Evolutionary conservation across 2,113 vertebrate species (phyloP).

Genomic region (Trematocara zebra): DNA sequence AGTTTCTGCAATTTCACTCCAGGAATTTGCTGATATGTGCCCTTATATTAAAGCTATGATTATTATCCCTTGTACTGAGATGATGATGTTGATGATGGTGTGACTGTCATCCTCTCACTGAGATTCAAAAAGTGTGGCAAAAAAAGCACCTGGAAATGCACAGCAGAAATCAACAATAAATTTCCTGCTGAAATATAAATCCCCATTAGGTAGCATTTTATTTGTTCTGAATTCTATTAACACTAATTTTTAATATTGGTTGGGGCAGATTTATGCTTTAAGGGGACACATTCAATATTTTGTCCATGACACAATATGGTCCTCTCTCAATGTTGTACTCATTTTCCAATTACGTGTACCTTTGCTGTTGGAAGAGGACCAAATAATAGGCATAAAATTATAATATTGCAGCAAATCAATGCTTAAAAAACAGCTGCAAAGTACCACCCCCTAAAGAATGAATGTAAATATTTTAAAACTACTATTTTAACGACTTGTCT

Average conservation of each 20-base stretch:
- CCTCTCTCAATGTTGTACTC: neutral
- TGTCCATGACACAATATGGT: rapidly evolving
- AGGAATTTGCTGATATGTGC: neutral
- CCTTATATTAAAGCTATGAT: neutral
- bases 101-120: neutral
- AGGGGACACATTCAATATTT: neutral
- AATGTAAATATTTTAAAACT: neutral
- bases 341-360: neutral
- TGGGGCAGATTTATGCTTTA: neutral
- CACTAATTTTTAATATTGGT: rapidly evolving
- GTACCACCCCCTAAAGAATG: rapidly evolving
- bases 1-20: neutral
- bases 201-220: rapidly evolving
- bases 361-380: neutral
- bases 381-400: neutral
- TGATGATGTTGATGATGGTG: neutral
- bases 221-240: neutral
- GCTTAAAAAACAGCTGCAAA: neutral
- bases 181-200: neutral
- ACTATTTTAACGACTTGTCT: neutral
- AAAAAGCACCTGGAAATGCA: neutral
- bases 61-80: neutral
- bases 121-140: neutral
- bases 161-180: neutral
- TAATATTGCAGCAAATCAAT: neutral